Evolutionary conservation across 2,888 invertebrate species (phyloP).

Genomic region (Caenorhabditis virilis): DNA sequence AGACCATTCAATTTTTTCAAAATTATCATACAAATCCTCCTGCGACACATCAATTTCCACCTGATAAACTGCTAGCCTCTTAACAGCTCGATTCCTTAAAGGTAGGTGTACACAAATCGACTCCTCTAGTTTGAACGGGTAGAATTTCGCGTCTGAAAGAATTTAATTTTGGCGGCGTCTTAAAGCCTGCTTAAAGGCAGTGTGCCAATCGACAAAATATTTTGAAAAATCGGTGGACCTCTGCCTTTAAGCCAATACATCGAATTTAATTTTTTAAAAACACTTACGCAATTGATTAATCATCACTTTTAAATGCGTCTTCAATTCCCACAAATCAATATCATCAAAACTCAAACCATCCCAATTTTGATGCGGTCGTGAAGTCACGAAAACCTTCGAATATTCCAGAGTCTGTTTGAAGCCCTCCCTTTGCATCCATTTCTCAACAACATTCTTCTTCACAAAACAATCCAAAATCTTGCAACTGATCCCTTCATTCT

Average conservation of each 20-base stretch:
- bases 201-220: too few relatives aligned
- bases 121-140: conserved; percentile 7
- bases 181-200: neutral
- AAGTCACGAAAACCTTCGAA: too few relatives aligned
- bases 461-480: too few relatives aligned
- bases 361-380: too few relatives aligned
- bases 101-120: conserved; percentile 3
- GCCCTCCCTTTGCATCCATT: too few relatives aligned
- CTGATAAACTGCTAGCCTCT: conserved; percentile 6
- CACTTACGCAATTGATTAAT: conserved; percentile 17
- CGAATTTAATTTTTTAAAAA: neutral
- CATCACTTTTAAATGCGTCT: neutral
- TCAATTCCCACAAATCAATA: conserved; percentile 1
- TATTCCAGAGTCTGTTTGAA: too few relatives aligned
- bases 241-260: too few relatives aligned
- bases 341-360: conserved; percentile 5
- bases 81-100: conserved; percentile 1
- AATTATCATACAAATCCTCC: neutral
- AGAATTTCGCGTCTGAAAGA: neutral
- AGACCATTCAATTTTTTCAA: conserved; percentile 2
- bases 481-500: too few relatives aligned
- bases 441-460: too few relatives aligned
- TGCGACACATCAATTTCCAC: conserved; percentile 8
- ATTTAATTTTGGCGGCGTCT: neutral
- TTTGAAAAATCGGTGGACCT: too few relatives aligned